Percentiles rank a stretch among this genome's conserved stretches.
These are phyloP conservation scores for Pseudachorutes palmiensis DNA, from an alignment of 1,140 invertebrate species.

Conservation along the genomic window DNA sequence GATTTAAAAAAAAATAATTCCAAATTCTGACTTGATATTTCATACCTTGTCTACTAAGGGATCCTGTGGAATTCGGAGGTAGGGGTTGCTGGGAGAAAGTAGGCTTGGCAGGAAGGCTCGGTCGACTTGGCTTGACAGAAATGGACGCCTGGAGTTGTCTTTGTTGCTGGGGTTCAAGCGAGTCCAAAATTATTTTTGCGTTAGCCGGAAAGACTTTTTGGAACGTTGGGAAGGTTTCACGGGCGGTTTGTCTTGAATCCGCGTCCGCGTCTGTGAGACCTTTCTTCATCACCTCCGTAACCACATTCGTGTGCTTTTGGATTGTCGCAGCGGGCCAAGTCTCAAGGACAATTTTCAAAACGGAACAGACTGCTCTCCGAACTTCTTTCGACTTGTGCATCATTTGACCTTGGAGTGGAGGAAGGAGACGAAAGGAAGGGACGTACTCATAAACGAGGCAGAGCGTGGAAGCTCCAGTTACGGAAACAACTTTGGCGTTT, in stretches of 20 bases:
- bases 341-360: slow-evolving; percentile 30
- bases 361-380: slow-evolving; percentile 32
- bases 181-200: slow-evolving; percentile 26
- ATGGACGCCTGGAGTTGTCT: slow-evolving; percentile 23
- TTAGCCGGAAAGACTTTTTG: slow-evolving; percentile 22
- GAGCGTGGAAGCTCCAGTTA: slow-evolving; percentile 28
- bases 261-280: slow-evolving; percentile 34
- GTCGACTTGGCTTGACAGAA: slow-evolving; percentile 5
- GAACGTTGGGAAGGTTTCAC: slow-evolving; percentile 30
- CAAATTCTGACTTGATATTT: not conserved
- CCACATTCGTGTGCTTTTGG: slow-evolving; percentile 20
- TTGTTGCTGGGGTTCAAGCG: slow-evolving; percentile 28
- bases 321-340: slow-evolving; percentile 27
- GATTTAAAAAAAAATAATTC: slow-evolving; percentile 11
- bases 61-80: slow-evolving; percentile 5
- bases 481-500: slow-evolving; percentile 35
- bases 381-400: slow-evolving; percentile 36
- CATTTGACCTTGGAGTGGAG: slow-evolving; percentile 35
- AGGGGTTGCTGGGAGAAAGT: not conserved
- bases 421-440: slow-evolving; percentile 32
- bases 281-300: slow-evolving; percentile 36
- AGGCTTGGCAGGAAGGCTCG: not conserved
- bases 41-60: slow-evolving; percentile 30
- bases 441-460: slow-evolving; percentile 32
- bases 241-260: slow-evolving; percentile 25